phyloP scores from a whole-genome alignment of 2,113 vertebrate species.

The Ophiodon elongatus region DNA sequence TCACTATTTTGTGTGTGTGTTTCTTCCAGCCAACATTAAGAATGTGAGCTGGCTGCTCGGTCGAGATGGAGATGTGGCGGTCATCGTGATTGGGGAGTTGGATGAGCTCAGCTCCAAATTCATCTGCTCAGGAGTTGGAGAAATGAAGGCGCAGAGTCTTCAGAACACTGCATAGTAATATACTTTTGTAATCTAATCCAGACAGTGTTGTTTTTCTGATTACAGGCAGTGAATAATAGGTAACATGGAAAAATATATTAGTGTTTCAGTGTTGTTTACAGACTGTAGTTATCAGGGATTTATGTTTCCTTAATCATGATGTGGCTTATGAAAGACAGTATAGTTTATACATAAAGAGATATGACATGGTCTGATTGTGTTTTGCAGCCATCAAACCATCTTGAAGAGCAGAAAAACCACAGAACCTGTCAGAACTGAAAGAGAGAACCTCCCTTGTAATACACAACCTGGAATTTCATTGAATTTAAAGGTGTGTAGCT shows the following conservation, averaged over 20 bases:
- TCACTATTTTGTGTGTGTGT: slow-evolving; percentile 3
- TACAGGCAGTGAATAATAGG: background rate
- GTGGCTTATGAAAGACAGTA: background rate
- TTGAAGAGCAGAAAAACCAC: slow-evolving; percentile 73
- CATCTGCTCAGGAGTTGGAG: slow-evolving; percentile 77
- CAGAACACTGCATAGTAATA: slow-evolving; percentile 67
- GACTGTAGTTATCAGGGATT: background rate
- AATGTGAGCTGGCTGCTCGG: slow-evolving; percentile 85
- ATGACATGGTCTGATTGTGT: slow-evolving; percentile 16
- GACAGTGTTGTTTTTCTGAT: background rate
- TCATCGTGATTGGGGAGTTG: slow-evolving; percentile 82
- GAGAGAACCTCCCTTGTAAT: slow-evolving; percentile 70
- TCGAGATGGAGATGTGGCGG: slow-evolving; percentile 84
- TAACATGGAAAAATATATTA: background rate
- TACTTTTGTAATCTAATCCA: background rate
- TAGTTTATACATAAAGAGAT: background rate
- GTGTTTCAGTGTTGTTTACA: slow-evolving; percentile 3
- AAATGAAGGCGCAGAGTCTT: slow-evolving; percentile 69
- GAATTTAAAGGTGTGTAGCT: slow-evolving; percentile 75
- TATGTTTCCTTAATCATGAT: background rate
- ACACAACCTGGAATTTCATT: slow-evolving; percentile 68
- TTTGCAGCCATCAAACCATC: slow-evolving; percentile 73
- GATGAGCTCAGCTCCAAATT: slow-evolving; percentile 82
- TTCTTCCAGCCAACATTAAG: slow-evolving; percentile 79
- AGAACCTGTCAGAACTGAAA: slow-evolving; percentile 68